A percentile compares a stretch with the other conserved stretches of the same genome.
phyloP scores from a whole-genome alignment of 2,113 vertebrate genomes.

The Pedetes capensis region DNA sequence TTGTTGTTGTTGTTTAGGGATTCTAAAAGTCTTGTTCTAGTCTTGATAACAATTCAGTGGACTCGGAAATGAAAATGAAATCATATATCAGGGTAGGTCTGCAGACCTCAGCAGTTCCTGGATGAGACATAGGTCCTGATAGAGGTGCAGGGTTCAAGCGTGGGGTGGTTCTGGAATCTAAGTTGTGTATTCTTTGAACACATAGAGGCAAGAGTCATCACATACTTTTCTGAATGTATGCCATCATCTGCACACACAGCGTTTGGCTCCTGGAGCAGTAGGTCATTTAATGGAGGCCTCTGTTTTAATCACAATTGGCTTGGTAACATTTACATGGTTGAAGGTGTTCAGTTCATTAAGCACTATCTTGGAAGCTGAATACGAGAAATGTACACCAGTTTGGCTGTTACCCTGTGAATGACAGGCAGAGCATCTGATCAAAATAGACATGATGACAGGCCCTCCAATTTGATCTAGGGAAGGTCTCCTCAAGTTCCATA shows the following conservation, averaged over 20 bases:
- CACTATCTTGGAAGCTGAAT: slow-evolving; percentile 5
- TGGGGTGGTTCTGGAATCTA: not conserved
- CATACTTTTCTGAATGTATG: not conserved
- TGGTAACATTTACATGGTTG: not conserved
- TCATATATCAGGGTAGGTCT: not conserved
- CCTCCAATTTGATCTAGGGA: not conserved
- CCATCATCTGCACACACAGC: not conserved
- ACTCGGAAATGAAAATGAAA: not conserved
- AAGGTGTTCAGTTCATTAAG: not conserved
- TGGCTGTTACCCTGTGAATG: slow-evolving; percentile 19
- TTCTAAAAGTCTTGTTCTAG: not conserved
- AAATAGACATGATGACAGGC: slow-evolving; percentile 62
- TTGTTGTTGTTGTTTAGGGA: too few relatives aligned
- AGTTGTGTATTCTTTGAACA: not conserved
- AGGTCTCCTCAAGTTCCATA: not conserved
- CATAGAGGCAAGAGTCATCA: not conserved
- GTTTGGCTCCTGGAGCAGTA: not conserved
- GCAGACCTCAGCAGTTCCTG: not conserved
- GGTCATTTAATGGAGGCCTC: not conserved
- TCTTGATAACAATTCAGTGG: not conserved
- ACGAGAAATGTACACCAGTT: not conserved
- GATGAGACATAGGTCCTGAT: too few relatives aligned
- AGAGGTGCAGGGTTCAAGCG: not conserved
- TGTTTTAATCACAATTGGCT: not conserved
- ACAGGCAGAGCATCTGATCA: not conserved